Evolutionary conservation across 2,888 invertebrate species (phyloP), one percentile per base, ranked within the genome.

Genomic region (Drosophila affinis): DNA sequence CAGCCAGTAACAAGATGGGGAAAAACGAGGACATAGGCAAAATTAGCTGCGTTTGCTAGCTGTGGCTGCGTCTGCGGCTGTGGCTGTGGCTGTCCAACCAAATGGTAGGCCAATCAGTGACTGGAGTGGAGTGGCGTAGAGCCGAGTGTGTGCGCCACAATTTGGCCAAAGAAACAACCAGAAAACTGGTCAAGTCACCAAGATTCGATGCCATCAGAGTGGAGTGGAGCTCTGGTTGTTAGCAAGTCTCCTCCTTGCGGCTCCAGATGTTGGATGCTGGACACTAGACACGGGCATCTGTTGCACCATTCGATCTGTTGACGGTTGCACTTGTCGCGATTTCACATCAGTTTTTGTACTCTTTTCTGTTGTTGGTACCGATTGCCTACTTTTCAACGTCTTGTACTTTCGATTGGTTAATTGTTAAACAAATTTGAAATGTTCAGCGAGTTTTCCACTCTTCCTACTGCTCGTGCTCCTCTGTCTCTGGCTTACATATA

Each of bases 351-450:
- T 53, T 68, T 78, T 59, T 63, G 44, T 55, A 4, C 12, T 34
- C 12, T 5, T 14, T 68, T 46, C 51, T 65, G 47, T 18, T 34
- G 27, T 34, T 57, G 12, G 44, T 39, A 24, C 24, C 51, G 45
- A 45, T 79, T 81, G 85, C 79, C 76, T 88, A 88, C 83, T 86
- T 84, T 86, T 84, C 47, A 82, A 87, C 81, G 77, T 76, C 78
- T 73, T 73, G 76, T 77, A 75, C 78, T 81, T 79, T 78, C 88
- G 74, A 77, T 81, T 80, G 83, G 78, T 80, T 89, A 87, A 89
- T 90, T 89, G 89, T 89, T 83, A 78, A 86, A 83, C 89, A 87
- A 85, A 90, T 90, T 85, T 81, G 73, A 76, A 71, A 72, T 75
- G 74, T 72, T 69, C 69, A 68, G 58, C 62, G 51, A 44, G 52